These are phyloP conservation scores for Neoarius graeffei DNA, from an alignment of 2,113 vertebrate genomes.

Conservation along the genomic window DNA sequence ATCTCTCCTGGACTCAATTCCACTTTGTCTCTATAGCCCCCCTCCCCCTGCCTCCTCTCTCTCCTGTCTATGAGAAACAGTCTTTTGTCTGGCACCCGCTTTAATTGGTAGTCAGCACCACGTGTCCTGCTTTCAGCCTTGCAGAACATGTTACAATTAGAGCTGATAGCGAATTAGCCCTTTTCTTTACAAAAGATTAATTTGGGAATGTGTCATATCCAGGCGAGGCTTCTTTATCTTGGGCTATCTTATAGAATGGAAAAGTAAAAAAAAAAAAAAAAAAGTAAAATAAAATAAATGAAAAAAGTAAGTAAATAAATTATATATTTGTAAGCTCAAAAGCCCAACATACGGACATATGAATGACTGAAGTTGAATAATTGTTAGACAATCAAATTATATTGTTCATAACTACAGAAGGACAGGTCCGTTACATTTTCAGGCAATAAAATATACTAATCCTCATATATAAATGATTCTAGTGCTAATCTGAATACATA, in stretches of 20 bases:
- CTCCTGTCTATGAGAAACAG: constrained; percentile 37
- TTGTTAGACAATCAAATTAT: not conserved
- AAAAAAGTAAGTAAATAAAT: not conserved
- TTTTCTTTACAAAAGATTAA: constrained; percentile 64
- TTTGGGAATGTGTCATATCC: constrained; percentile 54
- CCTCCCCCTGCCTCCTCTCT: not conserved
- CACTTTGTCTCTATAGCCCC: constrained; percentile 20
- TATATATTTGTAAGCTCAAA: not conserved
- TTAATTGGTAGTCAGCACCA: constrained; percentile 64
- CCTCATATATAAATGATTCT: not conserved
- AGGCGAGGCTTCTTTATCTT: constrained; percentile 31
- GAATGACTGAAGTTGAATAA: not conserved
- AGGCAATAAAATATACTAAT: not conserved
- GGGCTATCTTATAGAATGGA: constrained; percentile 9
- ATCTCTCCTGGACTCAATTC: constrained; percentile 16
- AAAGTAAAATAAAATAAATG: not conserved
- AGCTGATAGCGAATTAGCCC: constrained; percentile 50
- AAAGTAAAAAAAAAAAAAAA: not conserved
- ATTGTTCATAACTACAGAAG: not conserved
- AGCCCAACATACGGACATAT: not conserved
- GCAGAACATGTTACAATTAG: constrained; percentile 64
- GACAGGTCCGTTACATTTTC: not conserved
- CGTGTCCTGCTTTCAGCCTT: constrained; percentile 54
- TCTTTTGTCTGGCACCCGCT: constrained; percentile 54
- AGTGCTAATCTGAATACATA: not conserved